Conservation (phyloP, 2,113 vertebrate genomes). For the Helogale parvula region DNA sequence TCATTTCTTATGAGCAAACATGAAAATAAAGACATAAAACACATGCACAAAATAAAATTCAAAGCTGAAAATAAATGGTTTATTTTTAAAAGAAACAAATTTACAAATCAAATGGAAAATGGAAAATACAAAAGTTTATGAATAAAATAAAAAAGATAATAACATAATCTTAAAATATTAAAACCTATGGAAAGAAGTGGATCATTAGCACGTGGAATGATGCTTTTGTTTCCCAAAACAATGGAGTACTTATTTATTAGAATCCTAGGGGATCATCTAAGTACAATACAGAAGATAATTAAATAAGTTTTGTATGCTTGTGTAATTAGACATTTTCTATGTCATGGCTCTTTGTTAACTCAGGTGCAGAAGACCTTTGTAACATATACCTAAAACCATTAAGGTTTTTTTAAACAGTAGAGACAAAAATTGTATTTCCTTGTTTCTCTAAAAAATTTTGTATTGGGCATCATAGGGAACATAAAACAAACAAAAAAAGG, state of each 20-base stretch:
- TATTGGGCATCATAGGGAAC: background rate
- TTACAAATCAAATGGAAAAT: constrained; percentile 78
- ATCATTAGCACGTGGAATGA: constrained; percentile 55
- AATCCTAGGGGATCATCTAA: constrained; percentile 14
- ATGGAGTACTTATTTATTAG: constrained; percentile 48
- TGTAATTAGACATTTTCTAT: constrained; percentile 39
- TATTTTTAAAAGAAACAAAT: constrained; percentile 85
- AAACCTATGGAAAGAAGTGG: constrained; percentile 62
- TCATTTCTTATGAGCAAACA: constrained; percentile 43
- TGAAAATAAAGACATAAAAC: constrained; percentile 71
- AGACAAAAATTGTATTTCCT: background rate
- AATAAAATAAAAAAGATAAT: constrained; percentile 82
- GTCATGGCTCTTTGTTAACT: constrained; percentile 22
- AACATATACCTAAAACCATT: background rate
- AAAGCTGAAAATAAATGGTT: constrained; percentile 87
- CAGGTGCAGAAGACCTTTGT: constrained; percentile 1
- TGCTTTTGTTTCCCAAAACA: constrained; percentile 56
- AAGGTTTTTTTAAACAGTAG: background rate
- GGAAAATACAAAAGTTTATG: constrained; percentile 75
- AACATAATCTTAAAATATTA: constrained; percentile 71
- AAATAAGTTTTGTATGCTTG: constrained; percentile 39
- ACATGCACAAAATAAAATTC: constrained; percentile 83
- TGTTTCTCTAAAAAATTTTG: background rate
- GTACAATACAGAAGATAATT: constrained; percentile 58
- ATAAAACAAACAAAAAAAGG: background rate